phyloP scores from a whole-genome alignment of 2,888 invertebrate genomes.

The Zootermopsis nevadensis region DNA sequence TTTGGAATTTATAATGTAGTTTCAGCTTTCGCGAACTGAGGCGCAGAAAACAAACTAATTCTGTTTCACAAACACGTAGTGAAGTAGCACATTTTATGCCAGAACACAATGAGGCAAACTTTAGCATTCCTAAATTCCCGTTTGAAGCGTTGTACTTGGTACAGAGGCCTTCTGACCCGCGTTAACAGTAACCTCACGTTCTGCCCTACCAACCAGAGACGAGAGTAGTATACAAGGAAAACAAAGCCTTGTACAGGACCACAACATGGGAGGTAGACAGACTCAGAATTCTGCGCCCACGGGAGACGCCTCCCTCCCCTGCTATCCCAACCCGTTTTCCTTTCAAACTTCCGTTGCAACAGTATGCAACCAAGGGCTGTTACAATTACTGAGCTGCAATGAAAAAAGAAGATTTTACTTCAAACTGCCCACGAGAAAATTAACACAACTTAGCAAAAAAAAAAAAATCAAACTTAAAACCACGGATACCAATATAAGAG shows the following conservation, averaged over 20 bases:
- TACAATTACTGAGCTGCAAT: background rate
- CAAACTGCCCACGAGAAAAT: constrained; percentile 33
- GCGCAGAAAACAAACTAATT: background rate
- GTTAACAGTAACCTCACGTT: background rate
- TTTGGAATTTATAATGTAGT: background rate
- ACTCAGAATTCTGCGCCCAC: background rate
- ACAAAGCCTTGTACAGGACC: background rate
- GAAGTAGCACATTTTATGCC: background rate
- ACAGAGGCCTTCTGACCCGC: background rate
- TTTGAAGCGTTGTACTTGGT: background rate
- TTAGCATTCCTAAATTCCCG: constrained; percentile 4
- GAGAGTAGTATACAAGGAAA: background rate
- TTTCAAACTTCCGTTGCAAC: background rate
- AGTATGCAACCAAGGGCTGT: constrained; percentile 23
- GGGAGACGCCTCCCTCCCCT: background rate
- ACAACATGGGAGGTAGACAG: constrained; percentile 17
- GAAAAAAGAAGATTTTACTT: constrained; percentile 17
- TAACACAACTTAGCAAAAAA: constrained; percentile 10
- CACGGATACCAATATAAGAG: background rate
- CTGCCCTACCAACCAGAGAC: background rate
- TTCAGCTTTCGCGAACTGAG: background rate
- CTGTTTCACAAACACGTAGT: background rate
- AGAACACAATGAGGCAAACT: background rate
- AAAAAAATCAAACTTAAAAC: constrained; percentile 5
- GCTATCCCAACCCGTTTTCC: background rate